phyloP scores from a whole-genome alignment of 1,140 invertebrate genomes.

The Brachionus plicatilis region DNA sequence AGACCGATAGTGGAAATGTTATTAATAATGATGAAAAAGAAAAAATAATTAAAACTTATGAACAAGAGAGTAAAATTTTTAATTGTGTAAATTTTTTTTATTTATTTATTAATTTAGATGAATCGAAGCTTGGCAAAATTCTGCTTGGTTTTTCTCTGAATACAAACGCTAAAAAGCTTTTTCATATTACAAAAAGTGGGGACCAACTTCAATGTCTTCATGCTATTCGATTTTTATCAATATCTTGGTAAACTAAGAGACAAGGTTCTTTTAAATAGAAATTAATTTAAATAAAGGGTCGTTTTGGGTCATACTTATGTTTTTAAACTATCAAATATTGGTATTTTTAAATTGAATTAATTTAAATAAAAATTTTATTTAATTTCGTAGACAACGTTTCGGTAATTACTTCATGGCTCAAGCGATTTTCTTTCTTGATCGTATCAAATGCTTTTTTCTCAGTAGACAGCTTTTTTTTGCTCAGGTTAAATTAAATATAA shows the following conservation, averaged over 20 bases:
- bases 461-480: slow-evolving; percentile 30
- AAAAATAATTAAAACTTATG: slow-evolving; percentile 27
- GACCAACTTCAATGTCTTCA: slow-evolving; percentile 33
- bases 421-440: slow-evolving; percentile 22
- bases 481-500: not conserved
- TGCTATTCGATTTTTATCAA: slow-evolving; percentile 35
- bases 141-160: slow-evolving; percentile 5
- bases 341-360: not conserved
- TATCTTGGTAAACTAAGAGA: not conserved
- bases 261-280: not conserved
- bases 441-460: slow-evolving; percentile 37
- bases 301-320: slow-evolving; percentile 29
- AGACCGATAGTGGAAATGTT: not conserved
- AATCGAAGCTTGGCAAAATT: not conserved
- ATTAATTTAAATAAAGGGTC: not conserved
- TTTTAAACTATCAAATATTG: not conserved
- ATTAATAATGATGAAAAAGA: slow-evolving; percentile 25
- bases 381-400: not conserved
- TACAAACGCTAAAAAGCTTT: slow-evolving; percentile 32
- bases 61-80: not conserved
- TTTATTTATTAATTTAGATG: not conserved
- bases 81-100: not conserved
- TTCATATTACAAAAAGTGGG: not conserved
- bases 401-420: not conserved
- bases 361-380: not conserved